These are phyloP conservation scores for Telmatherina bonti DNA, from an alignment of 2,797 vertebrate genomes.

Conservation along the genomic window DNA sequence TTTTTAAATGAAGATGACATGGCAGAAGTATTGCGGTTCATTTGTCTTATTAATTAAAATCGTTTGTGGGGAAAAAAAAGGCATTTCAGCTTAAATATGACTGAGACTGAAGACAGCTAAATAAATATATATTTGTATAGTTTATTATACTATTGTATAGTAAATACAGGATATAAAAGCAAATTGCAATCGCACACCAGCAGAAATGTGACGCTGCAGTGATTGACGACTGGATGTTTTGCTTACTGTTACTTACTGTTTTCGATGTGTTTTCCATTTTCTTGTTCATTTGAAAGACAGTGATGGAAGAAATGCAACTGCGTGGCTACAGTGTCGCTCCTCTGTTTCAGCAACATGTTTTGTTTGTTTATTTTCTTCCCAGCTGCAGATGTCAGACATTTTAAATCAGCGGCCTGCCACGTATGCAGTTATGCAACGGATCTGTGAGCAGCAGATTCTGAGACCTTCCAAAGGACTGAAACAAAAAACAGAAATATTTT, in stretches of 20 bases:
- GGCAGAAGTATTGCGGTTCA: background rate
- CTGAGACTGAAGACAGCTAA: background rate
- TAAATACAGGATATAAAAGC: too few species aligned
- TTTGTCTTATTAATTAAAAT: constrained; percentile 14
- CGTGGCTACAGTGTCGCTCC: background rate
- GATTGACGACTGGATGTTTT: background rate
- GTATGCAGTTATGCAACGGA: background rate
- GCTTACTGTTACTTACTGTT: background rate
- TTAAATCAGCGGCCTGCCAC: background rate
- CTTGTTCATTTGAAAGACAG: background rate
- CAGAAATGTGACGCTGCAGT: background rate
- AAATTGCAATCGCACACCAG: background rate
- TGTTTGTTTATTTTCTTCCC: background rate
- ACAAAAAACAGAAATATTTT: too few species aligned
- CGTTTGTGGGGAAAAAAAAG: background rate
- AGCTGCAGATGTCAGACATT: background rate
- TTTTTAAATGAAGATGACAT: background rate
- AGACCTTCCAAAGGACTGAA: too few species aligned
- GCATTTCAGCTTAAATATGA: background rate
- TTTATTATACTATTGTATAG: too few species aligned
- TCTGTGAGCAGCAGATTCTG: background rate
- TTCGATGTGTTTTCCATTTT: background rate
- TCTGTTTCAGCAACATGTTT: background rate
- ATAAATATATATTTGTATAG: background rate
- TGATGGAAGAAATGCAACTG: background rate